A percentile compares a stretch with the other conserved stretches of the same genome.
These are phyloP conservation scores for Meles meles DNA, from an alignment of 2,113 vertebrate genomes.

Conservation along the genomic window DNA sequence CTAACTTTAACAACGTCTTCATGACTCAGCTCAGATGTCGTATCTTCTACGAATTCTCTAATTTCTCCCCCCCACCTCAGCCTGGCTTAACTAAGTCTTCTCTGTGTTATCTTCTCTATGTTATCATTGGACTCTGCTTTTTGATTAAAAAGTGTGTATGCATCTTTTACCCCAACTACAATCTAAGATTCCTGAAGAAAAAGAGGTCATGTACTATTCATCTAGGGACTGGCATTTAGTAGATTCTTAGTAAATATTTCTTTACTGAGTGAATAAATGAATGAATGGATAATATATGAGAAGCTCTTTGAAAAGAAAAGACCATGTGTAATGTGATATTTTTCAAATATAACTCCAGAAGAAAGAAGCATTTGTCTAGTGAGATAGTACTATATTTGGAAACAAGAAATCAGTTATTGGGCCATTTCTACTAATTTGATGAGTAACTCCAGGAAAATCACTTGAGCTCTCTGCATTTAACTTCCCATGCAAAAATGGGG, in stretches of 20 bases:
- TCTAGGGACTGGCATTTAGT: not conserved
- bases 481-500: not conserved
- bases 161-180: not conserved
- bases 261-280: not conserved
- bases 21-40: not conserved
- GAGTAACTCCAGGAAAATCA: not conserved
- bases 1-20: constrained; percentile 8
- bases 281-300: not conserved
- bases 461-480: not conserved
- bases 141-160: not conserved
- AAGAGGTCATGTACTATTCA: not conserved
- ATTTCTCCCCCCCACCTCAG: not conserved
- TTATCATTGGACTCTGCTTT: not conserved
- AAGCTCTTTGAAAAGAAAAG: not conserved
- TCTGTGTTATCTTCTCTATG: not conserved
- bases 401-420: not conserved
- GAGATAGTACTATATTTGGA: not conserved
- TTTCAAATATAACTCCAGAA: constrained; percentile 31
- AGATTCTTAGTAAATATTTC: constrained; percentile 8
- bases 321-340: not conserved
- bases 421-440: not conserved
- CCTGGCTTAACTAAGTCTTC: not conserved
- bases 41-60: not conserved
- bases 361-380: not conserved
- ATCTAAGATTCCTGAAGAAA: not conserved